Percentiles rank a stretch among this genome's conserved stretches.
phyloP scores from a whole-genome alignment of 2,888 invertebrate genomes.

The Oscheius sp. region DNA sequence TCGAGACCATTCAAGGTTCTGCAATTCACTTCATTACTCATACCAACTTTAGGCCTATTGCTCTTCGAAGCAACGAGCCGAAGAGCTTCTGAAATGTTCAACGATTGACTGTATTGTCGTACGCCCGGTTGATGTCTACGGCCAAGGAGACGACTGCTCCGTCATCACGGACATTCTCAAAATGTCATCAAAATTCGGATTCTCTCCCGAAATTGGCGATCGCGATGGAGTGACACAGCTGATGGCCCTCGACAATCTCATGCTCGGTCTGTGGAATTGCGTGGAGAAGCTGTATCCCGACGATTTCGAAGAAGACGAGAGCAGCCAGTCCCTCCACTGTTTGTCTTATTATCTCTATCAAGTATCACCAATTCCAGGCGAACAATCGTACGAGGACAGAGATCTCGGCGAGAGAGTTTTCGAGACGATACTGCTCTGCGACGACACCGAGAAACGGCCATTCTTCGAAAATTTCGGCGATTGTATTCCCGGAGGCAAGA shows the following conservation, averaged over 20 bases:
- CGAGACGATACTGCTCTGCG: constrained; percentile 58
- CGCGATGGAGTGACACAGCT: constrained; percentile 65
- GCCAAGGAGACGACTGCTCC: constrained; percentile 54
- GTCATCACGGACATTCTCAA: constrained; percentile 58
- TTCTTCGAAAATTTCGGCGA: constrained; percentile 47
- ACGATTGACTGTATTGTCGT: constrained; percentile 45
- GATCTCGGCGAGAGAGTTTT: constrained; percentile 7
- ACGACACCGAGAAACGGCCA: constrained; percentile 60
- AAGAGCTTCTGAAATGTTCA: constrained; percentile 44
- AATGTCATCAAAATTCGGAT: constrained; percentile 42
- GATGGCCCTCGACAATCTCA: constrained; percentile 66
- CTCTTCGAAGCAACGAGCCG: constrained; percentile 58
- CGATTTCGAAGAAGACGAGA: background rate
- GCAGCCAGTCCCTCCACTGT: constrained; percentile 17
- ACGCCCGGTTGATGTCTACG: constrained; percentile 49
- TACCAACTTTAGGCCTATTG: constrained; percentile 57
- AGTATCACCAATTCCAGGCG: background rate
- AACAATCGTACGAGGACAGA: background rate
- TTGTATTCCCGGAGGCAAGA: constrained; percentile 42
- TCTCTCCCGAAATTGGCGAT: constrained; percentile 59
- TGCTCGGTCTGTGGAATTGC: constrained; percentile 53
- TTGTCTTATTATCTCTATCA: background rate
- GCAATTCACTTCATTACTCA: background rate
- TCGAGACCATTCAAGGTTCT: constrained; percentile 30
- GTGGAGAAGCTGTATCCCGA: constrained; percentile 11